phyloP scores from a whole-genome alignment of 2,888 invertebrate species.

The Cyaniris semiargus region DNA sequence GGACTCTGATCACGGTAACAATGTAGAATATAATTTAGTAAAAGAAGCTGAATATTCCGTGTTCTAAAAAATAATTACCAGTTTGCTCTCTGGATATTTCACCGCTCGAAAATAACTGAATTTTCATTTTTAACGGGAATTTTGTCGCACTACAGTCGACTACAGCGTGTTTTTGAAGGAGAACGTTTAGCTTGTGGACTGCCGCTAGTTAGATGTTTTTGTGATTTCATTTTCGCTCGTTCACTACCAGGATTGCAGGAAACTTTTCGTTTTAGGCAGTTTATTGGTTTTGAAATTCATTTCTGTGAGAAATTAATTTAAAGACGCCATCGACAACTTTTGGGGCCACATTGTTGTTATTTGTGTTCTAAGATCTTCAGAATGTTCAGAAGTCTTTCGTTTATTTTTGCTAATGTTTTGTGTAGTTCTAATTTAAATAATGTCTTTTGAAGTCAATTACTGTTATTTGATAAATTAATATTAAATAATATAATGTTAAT shows the following conservation, averaged over 20 bases:
- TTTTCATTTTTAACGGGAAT: not conserved
- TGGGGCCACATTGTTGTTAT: too few relatives aligned
- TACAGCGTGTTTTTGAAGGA: not conserved
- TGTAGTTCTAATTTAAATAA: too few relatives aligned
- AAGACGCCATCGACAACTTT: not conserved
- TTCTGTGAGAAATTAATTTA: not conserved
- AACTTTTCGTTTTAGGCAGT: not conserved
- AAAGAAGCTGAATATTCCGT: not conserved
- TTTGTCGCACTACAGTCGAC: not conserved
- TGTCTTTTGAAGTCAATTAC: too few relatives aligned
- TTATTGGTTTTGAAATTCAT: not conserved
- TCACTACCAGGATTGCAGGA: not conserved
- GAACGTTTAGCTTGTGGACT: slow-evolving; percentile 8
- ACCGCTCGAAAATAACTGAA: not conserved
- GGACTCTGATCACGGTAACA: too few relatives aligned
- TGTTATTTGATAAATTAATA: too few relatives aligned
- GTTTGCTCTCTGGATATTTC: not conserved
- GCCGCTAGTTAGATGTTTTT: not conserved
- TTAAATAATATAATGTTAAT: too few relatives aligned
- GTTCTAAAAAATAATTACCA: not conserved
- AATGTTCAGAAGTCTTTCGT: too few relatives aligned
- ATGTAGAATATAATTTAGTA: not conserved
- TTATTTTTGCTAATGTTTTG: too few relatives aligned
- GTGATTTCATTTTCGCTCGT: not conserved
- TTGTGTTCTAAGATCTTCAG: too few relatives aligned